These are phyloP conservation scores for Lycaena phlaeas DNA, from an alignment of 2,888 invertebrate genomes.

Conservation along the genomic window DNA sequence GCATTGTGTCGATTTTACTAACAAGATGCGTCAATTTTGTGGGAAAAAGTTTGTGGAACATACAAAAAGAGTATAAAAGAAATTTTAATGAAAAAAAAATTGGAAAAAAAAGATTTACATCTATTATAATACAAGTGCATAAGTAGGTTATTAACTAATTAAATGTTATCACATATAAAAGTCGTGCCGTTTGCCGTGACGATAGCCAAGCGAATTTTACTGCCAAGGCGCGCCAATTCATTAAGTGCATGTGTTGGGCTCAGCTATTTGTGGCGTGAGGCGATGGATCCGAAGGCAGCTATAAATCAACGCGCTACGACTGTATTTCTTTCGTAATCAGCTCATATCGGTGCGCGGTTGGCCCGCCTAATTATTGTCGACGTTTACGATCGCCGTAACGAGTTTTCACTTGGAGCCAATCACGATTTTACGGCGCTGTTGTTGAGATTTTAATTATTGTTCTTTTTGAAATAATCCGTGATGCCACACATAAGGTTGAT, in stretches of 20 bases:
- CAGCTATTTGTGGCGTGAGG: conserved; percentile 24
- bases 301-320: conserved; percentile 66
- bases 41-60: too few relatives aligned
- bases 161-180: too few relatives aligned
- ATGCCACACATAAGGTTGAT: conserved; percentile 18
- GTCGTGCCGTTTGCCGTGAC: too few relatives aligned
- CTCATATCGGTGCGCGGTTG: conserved; percentile 66
- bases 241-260: background rate
- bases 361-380: conserved; percentile 70
- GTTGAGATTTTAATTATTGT: conserved; percentile 56
- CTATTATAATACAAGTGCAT: too few relatives aligned
- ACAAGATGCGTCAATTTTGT: too few relatives aligned
- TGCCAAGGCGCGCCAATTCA: too few relatives aligned
- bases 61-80: too few relatives aligned
- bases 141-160: too few relatives aligned
- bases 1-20: too few relatives aligned
- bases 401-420: conserved; percentile 70
- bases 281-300: conserved; percentile 50
- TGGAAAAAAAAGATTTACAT: too few relatives aligned
- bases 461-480: conserved; percentile 21
- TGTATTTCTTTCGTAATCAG: conserved; percentile 72
- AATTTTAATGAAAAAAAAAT: too few relatives aligned
- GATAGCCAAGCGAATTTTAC: too few relatives aligned
- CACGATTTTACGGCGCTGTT: conserved; percentile 63
- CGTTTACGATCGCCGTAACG: conserved; percentile 69